Base-by-base conservation (phyloP, 1,140 invertebrate genomes). In the Pogonognathellus flavescens region DNA sequence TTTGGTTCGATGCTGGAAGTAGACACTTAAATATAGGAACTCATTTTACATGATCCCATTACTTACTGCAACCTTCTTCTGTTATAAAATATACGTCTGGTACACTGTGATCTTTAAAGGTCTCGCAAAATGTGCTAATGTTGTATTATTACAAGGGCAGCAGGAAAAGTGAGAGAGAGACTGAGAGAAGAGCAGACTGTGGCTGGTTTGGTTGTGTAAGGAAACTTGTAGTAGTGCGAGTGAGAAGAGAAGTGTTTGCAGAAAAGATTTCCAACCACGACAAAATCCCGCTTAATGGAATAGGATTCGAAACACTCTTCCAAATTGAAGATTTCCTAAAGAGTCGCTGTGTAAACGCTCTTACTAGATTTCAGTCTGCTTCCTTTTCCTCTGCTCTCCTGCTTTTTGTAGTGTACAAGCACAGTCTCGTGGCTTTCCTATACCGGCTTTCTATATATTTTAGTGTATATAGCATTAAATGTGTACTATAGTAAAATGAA, bases 201-300 rank as follows among this genome's bases (percentile, higher is more conserved):
- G 6, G 31, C n/a, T n/a, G 31, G 6, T 41, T 41, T 41, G 31
- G 31, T 41, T 41, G 1, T 41, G 31, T 41, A 41, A 41, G 2
- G 31, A 41, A 41, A 3, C 2, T 41, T 41, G 31, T 41, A n/a
- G 11, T 16, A 31, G 62, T 13, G 18, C 14, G 2, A 22, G 62
- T 9, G 11, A 60, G 25, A 49, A 9, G 60, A 82, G 84, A 82
- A 82, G 60, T 85, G 84, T 85, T 85, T 85, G 80, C 84, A 14
- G 52, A 85, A 85, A 85, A 85, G 84, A 85, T 85, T 85, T 85
- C 70, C 31, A 18, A 76, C 57, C 25, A 49, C 50, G 22, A 70
- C 41, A 52, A 85, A 85, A 82, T 82, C 84, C 84, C 59, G 80
- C 84, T 85, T 85, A 85, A 85, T 85, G 84, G 84, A 85, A 85